Base-by-base conservation (phyloP, 2,888 invertebrate species). In the Dichetophora obliterata region DNA sequence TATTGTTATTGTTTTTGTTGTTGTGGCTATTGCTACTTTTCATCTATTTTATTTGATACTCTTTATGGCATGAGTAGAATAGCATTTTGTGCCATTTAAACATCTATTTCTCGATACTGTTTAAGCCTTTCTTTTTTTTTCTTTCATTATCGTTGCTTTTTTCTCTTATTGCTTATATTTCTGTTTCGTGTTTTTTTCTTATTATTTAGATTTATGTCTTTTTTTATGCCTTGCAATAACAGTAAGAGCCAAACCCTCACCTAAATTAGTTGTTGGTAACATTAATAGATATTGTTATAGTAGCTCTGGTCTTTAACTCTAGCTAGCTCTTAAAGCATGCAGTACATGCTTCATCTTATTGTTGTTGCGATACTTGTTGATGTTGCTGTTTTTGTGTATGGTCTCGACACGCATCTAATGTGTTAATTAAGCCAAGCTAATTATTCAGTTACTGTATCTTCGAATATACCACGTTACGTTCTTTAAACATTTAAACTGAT, bases 211-310 rank as follows among this genome's bases (percentile, higher is more conserved):
- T 69, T 69, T 52, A 52, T 69, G 50, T n/a, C 52, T 52, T 48
- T n/a, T 69, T 69, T 52, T 52, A 52, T 27, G 50, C 69, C 11
- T 52, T 69, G 50, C 69, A 69, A 3, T 69, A 69, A 69, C 69
- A 69, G 52, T 69, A 52, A 24, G n/a, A 27, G 48, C 69, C 27
- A 52, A 50, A n/a, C 31, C 48, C 52, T 69, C 48, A 50, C 52
- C 50, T 27, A 69, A 31, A 48, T 69, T n/a, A n/a, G n/a, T n/a
- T 31, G 52, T 69, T 69, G 52, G 27, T 52, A 69, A 69, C 63
- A 65, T 27, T 22, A 19, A 34, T 54, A 5, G n/a, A n/a, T n/a
- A n/a, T n/a, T 31, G 9, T 54, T 54, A 19, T 54, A 11, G 14
- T 43, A 1, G 43, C 43, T 43, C 43, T 43, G 11, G 43, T 43